A percentile compares a stretch with the other conserved stretches of the same genome.
Evolutionary conservation across 2,113 vertebrate species (phyloP).

Genomic region (Monarcha castaneiventris): DNA sequence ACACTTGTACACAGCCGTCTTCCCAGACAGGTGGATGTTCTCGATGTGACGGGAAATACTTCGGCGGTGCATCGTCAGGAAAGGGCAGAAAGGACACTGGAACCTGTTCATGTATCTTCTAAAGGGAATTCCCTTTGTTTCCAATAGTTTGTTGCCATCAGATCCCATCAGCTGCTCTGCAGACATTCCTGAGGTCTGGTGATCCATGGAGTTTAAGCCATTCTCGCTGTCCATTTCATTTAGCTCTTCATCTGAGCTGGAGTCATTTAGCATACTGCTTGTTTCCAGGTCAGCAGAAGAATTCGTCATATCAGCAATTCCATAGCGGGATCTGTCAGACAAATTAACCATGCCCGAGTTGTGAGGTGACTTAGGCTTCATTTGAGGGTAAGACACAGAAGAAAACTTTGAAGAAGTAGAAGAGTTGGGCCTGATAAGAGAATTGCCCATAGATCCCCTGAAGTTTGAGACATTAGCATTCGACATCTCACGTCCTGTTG

Average conservation of each 20-base stretch:
- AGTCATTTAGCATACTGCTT: conserved; percentile 85
- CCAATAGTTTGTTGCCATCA: conserved; percentile 92
- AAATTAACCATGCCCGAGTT: conserved; percentile 87
- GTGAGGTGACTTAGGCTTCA: conserved; percentile 84
- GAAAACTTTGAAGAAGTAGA: conserved; percentile 79
- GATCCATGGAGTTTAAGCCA: conserved; percentile 84
- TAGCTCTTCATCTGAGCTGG: conserved; percentile 92
- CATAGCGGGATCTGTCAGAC: conserved; percentile 85
- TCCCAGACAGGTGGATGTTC: conserved; percentile 95
- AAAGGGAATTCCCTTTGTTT: conserved; percentile 96
- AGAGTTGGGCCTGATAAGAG: conserved; percentile 73
- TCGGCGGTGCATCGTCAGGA: conserved; percentile 93
- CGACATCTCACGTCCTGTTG: conserved; percentile 75
- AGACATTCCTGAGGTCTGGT: conserved; percentile 82
- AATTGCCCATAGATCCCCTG: conserved; percentile 72
- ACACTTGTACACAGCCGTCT: conserved; percentile 95
- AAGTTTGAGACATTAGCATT: conserved; percentile 73
- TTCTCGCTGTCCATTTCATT: conserved; percentile 89
- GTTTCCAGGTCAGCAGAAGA: conserved; percentile 82
- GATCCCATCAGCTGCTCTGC: conserved; percentile 91
- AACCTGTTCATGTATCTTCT: conserved; percentile 95
- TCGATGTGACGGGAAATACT: conserved; percentile 98
- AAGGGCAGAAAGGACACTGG: conserved; percentile 97
- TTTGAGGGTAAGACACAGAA: conserved; percentile 84
- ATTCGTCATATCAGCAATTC: conserved; percentile 82